Base-by-base conservation (phyloP, 1,140 invertebrate genomes). In the Brachionus paranguensis region DNA sequence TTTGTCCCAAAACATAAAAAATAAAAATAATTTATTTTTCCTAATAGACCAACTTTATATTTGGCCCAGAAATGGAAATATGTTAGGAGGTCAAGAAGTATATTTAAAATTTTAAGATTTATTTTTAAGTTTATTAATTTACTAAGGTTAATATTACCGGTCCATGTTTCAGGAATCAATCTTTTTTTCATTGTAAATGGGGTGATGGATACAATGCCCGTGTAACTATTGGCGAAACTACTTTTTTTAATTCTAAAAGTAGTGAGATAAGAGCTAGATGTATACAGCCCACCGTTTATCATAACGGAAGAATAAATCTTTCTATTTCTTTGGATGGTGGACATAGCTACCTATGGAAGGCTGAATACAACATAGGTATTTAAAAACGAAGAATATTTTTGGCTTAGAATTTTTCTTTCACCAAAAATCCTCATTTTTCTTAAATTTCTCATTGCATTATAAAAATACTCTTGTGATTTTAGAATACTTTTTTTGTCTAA, bases 31-130 rank as follows among this genome's bases (percentile, higher is more conserved):
- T 14, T 78, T 47, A n/a, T 11, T 78, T 78, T 78, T 84, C 43
- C 43, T 6, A 37, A 37, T 41, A 76, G 85, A 74, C 20, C 84
- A 93, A 93, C 0, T 88, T 97, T 37, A 94, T 72, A 96, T 97
- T 87, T 94, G 95, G 0, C 95, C 96, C 1, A 94, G 96, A 88
- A 95, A 94, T 87, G 95, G 95, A n/a, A 95, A 95, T 88, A 97
- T 98, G 96, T 89, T 98, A 60, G 95, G 95, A 3, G 95, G 95
- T 8, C 96, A 95, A 0, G 92, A 96, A 64, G 95, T 98, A 8
- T 27, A 20, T 47, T 45, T 11, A 12, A 43, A 45, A 74, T 24
- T 74, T 74, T 10, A 37, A 17, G 0, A 12, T 12, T 33, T 68
- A 6, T 68, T 41, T n/a, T 68, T 33, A 0, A 17, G 27, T 33